These are phyloP conservation scores for Ophion slaviceki DNA, from an alignment of 2,888 invertebrate species.

Conservation along the genomic window DNA sequence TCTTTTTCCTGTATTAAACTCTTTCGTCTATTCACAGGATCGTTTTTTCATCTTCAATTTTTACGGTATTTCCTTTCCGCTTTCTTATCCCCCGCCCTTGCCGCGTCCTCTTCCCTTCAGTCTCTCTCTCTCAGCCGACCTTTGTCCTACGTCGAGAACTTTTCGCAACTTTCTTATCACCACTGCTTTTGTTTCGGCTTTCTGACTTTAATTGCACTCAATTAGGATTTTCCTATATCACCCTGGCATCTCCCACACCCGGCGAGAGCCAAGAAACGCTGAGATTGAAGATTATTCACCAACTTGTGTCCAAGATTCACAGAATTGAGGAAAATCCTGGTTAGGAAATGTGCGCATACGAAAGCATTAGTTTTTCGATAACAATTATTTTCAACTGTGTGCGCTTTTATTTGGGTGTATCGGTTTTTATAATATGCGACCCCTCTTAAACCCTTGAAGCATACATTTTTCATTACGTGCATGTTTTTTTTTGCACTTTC, in stretches of 20 bases:
- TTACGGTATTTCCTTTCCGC: background rate
- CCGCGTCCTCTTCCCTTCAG: slow-evolving; percentile 27
- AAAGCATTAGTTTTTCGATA: background rate
- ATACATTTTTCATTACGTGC: too few relatives aligned
- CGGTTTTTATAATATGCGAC: background rate
- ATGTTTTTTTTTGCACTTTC: too few relatives aligned
- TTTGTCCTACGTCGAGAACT: background rate
- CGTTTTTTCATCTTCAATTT: slow-evolving; percentile 15
- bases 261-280: background rate
- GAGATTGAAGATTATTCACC: background rate
- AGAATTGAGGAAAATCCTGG: background rate
- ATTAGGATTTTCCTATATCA: background rate
- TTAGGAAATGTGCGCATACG: background rate
- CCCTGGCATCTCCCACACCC: background rate
- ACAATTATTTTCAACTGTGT: background rate
- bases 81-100: background rate
- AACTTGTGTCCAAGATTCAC: background rate
- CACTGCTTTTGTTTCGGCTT: background rate
- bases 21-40: slow-evolving; percentile 5
- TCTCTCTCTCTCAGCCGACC: background rate
- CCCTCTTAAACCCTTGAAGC: background rate
- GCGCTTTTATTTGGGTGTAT: background rate
- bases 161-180: background rate
- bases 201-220: background rate
- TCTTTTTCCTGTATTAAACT: slow-evolving; percentile 6